Conservation (phyloP, 2,888 invertebrate genomes). For the Anthophora plumipes region DNA sequence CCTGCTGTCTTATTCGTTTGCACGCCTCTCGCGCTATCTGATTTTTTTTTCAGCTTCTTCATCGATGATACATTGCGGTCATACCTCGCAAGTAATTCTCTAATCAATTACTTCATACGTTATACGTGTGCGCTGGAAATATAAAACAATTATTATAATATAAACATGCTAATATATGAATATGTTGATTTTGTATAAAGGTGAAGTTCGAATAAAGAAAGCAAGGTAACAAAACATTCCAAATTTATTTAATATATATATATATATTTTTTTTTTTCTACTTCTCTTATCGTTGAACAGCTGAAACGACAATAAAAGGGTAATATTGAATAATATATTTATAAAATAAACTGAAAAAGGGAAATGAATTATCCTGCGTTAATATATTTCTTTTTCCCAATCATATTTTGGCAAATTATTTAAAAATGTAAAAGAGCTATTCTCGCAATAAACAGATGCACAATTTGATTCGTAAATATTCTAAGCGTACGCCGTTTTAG, state of each 20-base stretch:
- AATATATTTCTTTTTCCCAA: neutral
- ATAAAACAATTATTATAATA: conserved; percentile 29
- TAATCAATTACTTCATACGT: conserved; percentile 37
- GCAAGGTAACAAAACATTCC: neutral
- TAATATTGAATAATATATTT: neutral
- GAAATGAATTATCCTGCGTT: neutral
- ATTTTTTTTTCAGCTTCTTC: conserved; percentile 74
- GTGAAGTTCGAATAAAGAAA: neutral
- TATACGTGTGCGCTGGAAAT: conserved; percentile 45
- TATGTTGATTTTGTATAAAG: neutral
- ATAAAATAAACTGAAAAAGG: neutral
- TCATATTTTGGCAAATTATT: neutral
- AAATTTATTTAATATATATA: neutral
- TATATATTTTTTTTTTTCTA: too few species aligned
- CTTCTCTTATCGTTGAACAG: neutral
- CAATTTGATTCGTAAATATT: neutral
- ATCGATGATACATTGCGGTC: conserved; percentile 68
- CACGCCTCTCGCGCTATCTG: conserved; percentile 54
- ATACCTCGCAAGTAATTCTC: conserved; percentile 47
- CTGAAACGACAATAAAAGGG: neutral
- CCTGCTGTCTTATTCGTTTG: conserved; percentile 64
- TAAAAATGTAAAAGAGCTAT: neutral
- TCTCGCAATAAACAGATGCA: neutral
- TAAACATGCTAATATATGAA: neutral
- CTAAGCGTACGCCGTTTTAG: neutral